Percentiles rank a stretch among this genome's conserved stretches.
Evolutionary conservation across 2,888 invertebrate species (phyloP).

Genomic region (Pherbina coryleti): DNA sequence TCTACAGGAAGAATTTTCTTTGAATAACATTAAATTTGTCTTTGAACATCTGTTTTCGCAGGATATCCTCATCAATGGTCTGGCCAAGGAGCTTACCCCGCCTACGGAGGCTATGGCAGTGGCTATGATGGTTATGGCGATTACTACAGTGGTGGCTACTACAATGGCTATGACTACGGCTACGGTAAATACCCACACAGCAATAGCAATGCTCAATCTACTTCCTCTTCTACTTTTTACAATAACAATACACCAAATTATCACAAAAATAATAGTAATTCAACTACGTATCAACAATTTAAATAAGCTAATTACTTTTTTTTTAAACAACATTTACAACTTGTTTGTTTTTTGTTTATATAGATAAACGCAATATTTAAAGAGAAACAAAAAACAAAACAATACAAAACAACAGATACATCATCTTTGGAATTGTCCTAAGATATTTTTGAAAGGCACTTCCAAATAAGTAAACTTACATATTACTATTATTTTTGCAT

Average conservation of each 20-base stretch:
- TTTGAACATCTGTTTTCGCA: constrained; percentile 43
- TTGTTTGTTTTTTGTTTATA: constrained; percentile 28
- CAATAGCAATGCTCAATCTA: constrained; percentile 64
- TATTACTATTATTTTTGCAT: constrained; percentile 42
- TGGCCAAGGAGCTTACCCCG: constrained; percentile 76
- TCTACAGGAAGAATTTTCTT: not conserved
- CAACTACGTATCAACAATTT: constrained; percentile 58
- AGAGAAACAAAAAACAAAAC: constrained; percentile 41
- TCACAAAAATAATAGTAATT: constrained; percentile 67
- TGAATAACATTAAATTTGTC: no score
- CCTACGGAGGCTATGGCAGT: constrained; percentile 77
- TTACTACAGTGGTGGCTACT: constrained; percentile 75
- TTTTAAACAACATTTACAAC: constrained; percentile 15
- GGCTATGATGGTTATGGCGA: constrained; percentile 79
- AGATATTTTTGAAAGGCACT: constrained; percentile 11
- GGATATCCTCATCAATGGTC: constrained; percentile 69
- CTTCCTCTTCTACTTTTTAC: constrained; percentile 61
- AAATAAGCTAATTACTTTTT: constrained; percentile 51
- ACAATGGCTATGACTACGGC: constrained; percentile 80
- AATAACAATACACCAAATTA: constrained; percentile 66
- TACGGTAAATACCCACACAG: constrained; percentile 68
- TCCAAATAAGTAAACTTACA: constrained; percentile 32
- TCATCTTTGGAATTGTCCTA: constrained; percentile 19
- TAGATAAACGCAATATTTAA: constrained; percentile 40
- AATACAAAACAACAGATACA: constrained; percentile 50